Percentiles rank a stretch among this genome's conserved stretches.
Conservation (phyloP, 2,797 vertebrate genomes). For the Parambassis ranga region DNA sequence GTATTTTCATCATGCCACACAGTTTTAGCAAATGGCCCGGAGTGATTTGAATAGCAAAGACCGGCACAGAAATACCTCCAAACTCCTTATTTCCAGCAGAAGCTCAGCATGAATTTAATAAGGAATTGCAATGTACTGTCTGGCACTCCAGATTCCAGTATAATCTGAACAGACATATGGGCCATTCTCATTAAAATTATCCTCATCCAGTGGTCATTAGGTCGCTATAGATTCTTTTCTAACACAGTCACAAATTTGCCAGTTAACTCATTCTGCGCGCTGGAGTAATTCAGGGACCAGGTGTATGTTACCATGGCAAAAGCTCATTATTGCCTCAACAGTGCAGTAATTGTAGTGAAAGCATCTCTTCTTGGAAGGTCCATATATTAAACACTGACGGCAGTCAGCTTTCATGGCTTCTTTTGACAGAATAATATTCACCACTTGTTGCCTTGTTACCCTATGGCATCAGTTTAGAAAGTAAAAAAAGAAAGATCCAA, state of each 20-base stretch:
- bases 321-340: slow-evolving; percentile 35
- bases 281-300: slow-evolving; percentile 1
- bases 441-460: background rate
- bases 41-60: background rate
- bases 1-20: background rate
- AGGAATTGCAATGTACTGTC: background rate
- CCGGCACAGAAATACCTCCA: background rate
- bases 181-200: slow-evolving; percentile 26
- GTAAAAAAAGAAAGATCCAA: background rate
- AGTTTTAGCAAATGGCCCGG: background rate
- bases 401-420: background rate
- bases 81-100: slow-evolving; percentile 8
- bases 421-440: background rate
- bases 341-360: background rate
- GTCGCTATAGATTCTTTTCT: slow-evolving; percentile 5
- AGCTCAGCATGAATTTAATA: slow-evolving; percentile 7
- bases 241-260: slow-evolving; percentile 17
- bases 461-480: no score
- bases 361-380: background rate
- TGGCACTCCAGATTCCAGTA: background rate
- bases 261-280: slow-evolving; percentile 15
- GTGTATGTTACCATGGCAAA: slow-evolving; percentile 54
- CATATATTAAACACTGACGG: background rate
- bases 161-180: slow-evolving; percentile 3
- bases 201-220: slow-evolving; percentile 5